Percentiles rank a stretch among this genome's conserved stretches.
Evolutionary conservation across 2,797 vertebrate genomes (phyloP).

Genomic region (Periophthalmus magnuspinnatus): DNA sequence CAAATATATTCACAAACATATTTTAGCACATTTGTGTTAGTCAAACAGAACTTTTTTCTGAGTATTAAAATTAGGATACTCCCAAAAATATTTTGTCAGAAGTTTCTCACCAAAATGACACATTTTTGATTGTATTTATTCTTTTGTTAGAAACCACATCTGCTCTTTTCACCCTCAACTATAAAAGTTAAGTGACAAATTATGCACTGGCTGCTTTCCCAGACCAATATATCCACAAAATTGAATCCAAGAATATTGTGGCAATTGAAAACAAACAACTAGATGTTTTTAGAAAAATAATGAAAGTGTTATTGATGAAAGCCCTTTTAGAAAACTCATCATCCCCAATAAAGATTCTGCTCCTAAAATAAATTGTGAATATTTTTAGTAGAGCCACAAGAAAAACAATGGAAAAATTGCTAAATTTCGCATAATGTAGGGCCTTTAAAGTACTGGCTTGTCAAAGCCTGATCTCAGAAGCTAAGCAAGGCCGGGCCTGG

Average conservation of each 20-base stretch:
- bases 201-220: conserved; percentile 3
- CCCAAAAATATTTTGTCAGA: background rate
- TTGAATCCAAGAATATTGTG: background rate
- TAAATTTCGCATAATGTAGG: no score
- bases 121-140: background rate
- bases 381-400: background rate
- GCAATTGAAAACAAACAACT: background rate
- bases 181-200: background rate
- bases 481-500: no score
- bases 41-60: no score
- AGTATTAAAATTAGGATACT: background rate
- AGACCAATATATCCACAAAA: background rate
- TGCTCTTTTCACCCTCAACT: background rate
- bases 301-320: background rate
- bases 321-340: background rate
- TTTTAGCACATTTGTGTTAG: no score
- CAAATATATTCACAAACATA: no score
- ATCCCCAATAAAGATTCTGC: background rate
- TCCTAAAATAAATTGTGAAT: no score
- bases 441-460: no score
- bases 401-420: no score
- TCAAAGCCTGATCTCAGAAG: no score
- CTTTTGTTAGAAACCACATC: background rate
- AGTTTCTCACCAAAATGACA: background rate
- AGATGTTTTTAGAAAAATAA: background rate